A percentile compares a stretch with the other conserved stretches of the same genome.
Evolutionary conservation across 2,797 vertebrate species (phyloP).

Genomic region (Sylvia borin): DNA sequence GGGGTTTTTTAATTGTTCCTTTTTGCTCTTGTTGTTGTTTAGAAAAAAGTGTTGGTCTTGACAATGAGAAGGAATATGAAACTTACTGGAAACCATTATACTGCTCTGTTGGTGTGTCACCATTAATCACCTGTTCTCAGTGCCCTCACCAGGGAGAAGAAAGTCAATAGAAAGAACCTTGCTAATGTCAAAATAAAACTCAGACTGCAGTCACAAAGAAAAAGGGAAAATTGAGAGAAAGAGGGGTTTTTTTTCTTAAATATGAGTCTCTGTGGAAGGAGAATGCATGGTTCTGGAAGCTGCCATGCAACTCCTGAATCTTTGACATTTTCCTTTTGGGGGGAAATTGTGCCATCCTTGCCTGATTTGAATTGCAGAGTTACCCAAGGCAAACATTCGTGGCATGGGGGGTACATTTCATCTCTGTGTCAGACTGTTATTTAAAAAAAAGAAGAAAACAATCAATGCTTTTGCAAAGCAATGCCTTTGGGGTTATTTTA

Average conservation of each 20-base stretch:
- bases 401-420: background rate
- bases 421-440: background rate
- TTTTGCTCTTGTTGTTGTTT: background rate
- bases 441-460: background rate
- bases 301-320: background rate
- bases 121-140: conserved; percentile 20
- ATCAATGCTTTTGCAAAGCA: background rate
- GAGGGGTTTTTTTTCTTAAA: background rate
- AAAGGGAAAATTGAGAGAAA: background rate
- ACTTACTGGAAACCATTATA: background rate
- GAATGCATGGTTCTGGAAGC: background rate
- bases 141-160: background rate
- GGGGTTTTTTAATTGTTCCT: background rate
- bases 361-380: background rate
- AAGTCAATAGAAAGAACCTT: background rate
- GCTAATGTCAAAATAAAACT: background rate
- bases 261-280: background rate
- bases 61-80: background rate
- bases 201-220: background rate
- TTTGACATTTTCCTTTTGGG: background rate
- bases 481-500: background rate
- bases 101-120: background rate
- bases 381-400: background rate
- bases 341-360: background rate
- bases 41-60: background rate